These are phyloP conservation scores for Agonopterix subpropinquella DNA, from an alignment of 2,888 invertebrate genomes.

Conservation along the genomic window DNA sequence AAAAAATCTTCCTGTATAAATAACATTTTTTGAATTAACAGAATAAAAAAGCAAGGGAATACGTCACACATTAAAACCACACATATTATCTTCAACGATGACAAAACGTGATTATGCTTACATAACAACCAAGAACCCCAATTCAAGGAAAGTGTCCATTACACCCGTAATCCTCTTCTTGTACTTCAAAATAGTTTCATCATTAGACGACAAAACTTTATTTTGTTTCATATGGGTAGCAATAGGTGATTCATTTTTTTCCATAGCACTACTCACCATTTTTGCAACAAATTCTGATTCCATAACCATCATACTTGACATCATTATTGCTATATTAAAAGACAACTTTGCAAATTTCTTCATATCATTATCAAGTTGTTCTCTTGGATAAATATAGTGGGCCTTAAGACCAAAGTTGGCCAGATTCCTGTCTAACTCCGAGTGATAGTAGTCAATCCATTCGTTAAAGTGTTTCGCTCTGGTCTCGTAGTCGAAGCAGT, in stretches of 20 bases:
- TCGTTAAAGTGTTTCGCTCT: slow-evolving; percentile 23
- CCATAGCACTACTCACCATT: not conserved
- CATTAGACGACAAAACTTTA: not conserved
- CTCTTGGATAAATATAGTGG: slow-evolving; percentile 21
- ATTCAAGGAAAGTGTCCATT: slow-evolving; percentile 19
- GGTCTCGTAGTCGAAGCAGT: slow-evolving; percentile 30
- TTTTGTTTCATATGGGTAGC: not conserved
- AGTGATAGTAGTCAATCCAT: slow-evolving; percentile 30
- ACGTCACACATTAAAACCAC: too few relatives aligned
- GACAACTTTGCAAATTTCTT: slow-evolving; percentile 21
- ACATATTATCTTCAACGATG: too few relatives aligned
- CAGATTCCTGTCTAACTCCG: slow-evolving; percentile 20
- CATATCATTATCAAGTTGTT: slow-evolving; percentile 25
- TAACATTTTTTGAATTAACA: too few relatives aligned
- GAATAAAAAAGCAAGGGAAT: too few relatives aligned
- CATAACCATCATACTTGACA: slow-evolving; percentile 14
- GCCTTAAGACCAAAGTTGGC: slow-evolving; percentile 21
- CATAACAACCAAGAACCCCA: slow-evolving; percentile 14
- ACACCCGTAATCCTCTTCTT: slow-evolving; percentile 21
- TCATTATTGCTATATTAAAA: slow-evolving; percentile 16
- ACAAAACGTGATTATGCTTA: too few relatives aligned
- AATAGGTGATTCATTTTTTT: not conserved
- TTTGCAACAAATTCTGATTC: slow-evolving; percentile 20
- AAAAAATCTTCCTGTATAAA: too few relatives aligned
- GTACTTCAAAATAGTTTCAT: slow-evolving; percentile 1